Base-by-base conservation (phyloP, 1,140 invertebrate genomes). In the Bombus consobrinus region DNA sequence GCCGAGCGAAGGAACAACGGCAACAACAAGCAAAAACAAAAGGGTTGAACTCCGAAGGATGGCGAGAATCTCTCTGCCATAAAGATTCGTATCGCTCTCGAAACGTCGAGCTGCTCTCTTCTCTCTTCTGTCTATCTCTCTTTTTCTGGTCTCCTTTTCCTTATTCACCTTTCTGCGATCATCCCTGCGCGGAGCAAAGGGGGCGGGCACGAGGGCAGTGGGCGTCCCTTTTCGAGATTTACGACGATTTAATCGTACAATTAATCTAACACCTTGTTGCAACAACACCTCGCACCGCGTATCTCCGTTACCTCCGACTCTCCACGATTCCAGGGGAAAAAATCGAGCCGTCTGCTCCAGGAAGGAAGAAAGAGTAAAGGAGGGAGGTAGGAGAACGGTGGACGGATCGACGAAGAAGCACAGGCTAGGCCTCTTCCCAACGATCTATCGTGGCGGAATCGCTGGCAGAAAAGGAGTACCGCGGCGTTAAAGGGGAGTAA, bases 201-300 rank as follows among this genome's bases (percentile, higher is more conserved):
- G 83, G 83, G 87, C 82, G 81, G 59, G 69, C 74, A 86, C 79
- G 73, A 73, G 75, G 75, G 74, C 88, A 88, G 93, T 92, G 93
- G 93, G 92, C 94, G 94, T 93, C 92, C 89, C 89, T 90, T 88
- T 87, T 85, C 90, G 89, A 94, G 93, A 95, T 95, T 95, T 94
- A 95, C 93, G 93, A 94, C 89, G 89, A 93, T 94, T 94, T 95
- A 94, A 95, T 95, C 94, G 93, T 89, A 94, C 94, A 95, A 95
- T 95, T 95, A 95, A 95, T 95, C 94, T 95, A 95, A 95, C 93
- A 94, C 94, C 94, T 94, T 94, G 93, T 94, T 94, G 93, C 93
- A 94, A 94, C 93, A 94, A 94, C 93, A 93, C 92, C 93, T 94
- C 91, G 89, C 89, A 87, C 87, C 78, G 71, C 74, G 81, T 59